Conservation (phyloP, 1,140 invertebrate genomes). For the Drosophila arizonae region DNA sequence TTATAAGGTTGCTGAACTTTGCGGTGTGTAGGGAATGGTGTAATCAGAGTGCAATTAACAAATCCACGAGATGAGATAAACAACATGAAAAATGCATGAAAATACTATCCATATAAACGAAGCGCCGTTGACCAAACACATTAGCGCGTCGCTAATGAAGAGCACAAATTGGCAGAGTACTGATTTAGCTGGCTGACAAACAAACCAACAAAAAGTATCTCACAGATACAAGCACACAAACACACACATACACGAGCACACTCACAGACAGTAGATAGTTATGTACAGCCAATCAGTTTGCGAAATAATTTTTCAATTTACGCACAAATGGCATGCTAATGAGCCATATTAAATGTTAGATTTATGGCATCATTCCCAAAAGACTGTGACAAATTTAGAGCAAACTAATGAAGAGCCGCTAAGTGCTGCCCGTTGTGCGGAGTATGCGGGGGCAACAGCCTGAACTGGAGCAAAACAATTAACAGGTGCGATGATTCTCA, state of each 20-base stretch:
- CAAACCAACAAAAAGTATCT: slow-evolving; percentile 28
- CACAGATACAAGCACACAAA: slow-evolving; percentile 8
- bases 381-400: slow-evolving; percentile 24
- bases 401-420: slow-evolving; percentile 55
- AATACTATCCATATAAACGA: slow-evolving; percentile 16
- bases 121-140: slow-evolving; percentile 47
- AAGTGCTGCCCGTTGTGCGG: slow-evolving; percentile 21
- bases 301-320: slow-evolving; percentile 53
- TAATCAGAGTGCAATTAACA: slow-evolving; percentile 52
- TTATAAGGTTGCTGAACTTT: slow-evolving; percentile 33
- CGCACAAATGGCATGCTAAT: slow-evolving; percentile 43
- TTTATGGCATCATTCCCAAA: slow-evolving; percentile 14
- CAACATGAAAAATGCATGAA: slow-evolving; percentile 10
- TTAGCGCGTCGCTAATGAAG: slow-evolving; percentile 65
- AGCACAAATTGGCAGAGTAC: slow-evolving; percentile 33
- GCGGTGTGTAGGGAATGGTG: slow-evolving; percentile 11
- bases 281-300: slow-evolving; percentile 17
- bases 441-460: too few relatives aligned
- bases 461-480: slow-evolving; percentile 69
- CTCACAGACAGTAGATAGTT: neutral
- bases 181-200: neutral
- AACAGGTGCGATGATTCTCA: slow-evolving; percentile 55
- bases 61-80: slow-evolving; percentile 2
- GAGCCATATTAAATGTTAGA: slow-evolving; percentile 32
- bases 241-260: neutral